Percentiles rank a stretch among this genome's conserved stretches.
Evolutionary conservation across 2,797 vertebrate species (phyloP).

Genomic region (Leptodactylus fallax): DNA sequence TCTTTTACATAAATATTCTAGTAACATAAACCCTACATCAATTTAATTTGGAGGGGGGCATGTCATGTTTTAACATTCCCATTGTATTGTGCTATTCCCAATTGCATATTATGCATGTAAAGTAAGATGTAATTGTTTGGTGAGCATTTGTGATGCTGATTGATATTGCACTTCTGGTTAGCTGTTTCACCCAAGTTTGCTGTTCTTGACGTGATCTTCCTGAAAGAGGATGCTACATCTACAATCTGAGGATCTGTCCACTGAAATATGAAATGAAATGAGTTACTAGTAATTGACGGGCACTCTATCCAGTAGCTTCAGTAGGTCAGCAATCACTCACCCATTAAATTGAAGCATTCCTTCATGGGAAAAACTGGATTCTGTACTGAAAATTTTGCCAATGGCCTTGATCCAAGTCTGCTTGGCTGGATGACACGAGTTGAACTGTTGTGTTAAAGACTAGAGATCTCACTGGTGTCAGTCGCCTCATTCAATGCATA

Average conservation of each 20-base stretch:
- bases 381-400: constrained; percentile 24
- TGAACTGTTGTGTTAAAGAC: constrained; percentile 53
- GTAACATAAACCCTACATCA: background rate
- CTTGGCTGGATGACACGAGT: constrained; percentile 51
- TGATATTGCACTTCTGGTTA: constrained; percentile 41
- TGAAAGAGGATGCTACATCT: constrained; percentile 23
- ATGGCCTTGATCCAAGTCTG: constrained; percentile 55
- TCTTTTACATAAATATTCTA: constrained; percentile 15
- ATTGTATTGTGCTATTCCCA: constrained; percentile 28
- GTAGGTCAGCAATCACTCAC: constrained; percentile 42
- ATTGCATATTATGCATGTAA: constrained; percentile 16
- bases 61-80: constrained; percentile 26
- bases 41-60: background rate
- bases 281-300: constrained; percentile 41
- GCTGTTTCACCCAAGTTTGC: constrained; percentile 7
- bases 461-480: constrained; percentile 50
- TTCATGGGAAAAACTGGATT: constrained; percentile 47
- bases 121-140: constrained; percentile 14
- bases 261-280: constrained; percentile 33
- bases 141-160: constrained; percentile 9
- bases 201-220: constrained; percentile 17
- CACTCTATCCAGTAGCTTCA: constrained; percentile 48
- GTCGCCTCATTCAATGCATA: constrained; percentile 48
- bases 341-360: constrained; percentile 58
- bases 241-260: constrained; percentile 11